Evolutionary conservation across 2,113 vertebrate genomes (phyloP).

Genomic region (Calidris pygmaea): DNA sequence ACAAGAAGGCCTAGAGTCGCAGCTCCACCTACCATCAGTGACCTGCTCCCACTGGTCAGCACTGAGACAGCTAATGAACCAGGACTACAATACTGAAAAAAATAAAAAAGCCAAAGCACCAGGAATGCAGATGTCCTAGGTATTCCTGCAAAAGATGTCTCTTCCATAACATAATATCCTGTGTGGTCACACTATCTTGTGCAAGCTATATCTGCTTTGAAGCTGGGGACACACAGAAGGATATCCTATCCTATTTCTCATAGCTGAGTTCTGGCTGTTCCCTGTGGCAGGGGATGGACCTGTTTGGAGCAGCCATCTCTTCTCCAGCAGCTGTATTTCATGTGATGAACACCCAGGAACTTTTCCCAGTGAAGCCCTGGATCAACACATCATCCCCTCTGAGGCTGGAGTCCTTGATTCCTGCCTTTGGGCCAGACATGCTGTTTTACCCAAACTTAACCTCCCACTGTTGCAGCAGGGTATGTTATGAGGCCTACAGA

Average conservation of each 20-base stretch:
- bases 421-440: neutral
- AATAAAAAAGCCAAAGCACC: neutral
- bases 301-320: neutral
- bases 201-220: neutral
- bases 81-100: fast-evolving
- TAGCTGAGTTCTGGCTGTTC: neutral
- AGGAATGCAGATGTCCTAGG: neutral
- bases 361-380: neutral
- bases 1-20: fast-evolving
- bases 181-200: neutral
- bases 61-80: fast-evolving
- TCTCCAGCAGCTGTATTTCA: neutral
- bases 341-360: neutral
- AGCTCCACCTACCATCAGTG: neutral
- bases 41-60: neutral
- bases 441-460: neutral
- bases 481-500: neutral
- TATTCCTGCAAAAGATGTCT: neutral
- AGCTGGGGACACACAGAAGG: neutral
- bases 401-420: neutral
- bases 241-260: neutral
- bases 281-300: neutral
- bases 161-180: neutral
- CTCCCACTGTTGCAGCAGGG: neutral
- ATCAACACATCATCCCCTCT: neutral